Evolutionary conservation across 2,888 invertebrate genomes (phyloP).

Genomic region (Choreutis nemorana): DNA sequence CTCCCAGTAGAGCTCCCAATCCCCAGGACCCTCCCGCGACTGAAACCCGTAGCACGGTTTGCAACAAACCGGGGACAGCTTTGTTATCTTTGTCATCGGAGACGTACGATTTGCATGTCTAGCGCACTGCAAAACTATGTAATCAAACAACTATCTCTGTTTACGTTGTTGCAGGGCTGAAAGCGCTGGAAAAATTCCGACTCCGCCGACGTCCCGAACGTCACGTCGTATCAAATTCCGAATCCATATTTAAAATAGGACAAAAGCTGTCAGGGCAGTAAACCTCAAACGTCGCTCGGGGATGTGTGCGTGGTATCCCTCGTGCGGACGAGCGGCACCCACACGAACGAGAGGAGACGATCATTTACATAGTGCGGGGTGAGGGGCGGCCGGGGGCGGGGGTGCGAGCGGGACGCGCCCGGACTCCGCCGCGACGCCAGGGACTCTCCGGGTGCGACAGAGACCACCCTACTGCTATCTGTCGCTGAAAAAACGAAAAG

Average conservation of each 20-base stretch:
- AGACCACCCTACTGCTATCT: constrained; percentile 58
- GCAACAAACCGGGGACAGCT: constrained; percentile 14
- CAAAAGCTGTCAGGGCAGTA: constrained; percentile 61
- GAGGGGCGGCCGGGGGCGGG: constrained; percentile 19
- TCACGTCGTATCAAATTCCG: constrained; percentile 39
- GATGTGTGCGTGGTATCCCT: constrained; percentile 24
- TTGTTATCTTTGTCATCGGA: constrained; percentile 50
- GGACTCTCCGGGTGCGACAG: constrained; percentile 37
- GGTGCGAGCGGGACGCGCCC: constrained; percentile 29
- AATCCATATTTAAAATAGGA: constrained; percentile 57
- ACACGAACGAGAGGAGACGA: constrained; percentile 52
- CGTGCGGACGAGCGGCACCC: constrained; percentile 31
- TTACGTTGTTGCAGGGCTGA: not conserved
- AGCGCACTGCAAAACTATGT: not conserved
- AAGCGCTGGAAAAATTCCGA: not conserved
- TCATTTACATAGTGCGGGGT: constrained; percentile 61
- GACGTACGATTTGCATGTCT: constrained; percentile 38
- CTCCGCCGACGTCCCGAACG: constrained; percentile 18
- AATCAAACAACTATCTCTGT: not conserved
- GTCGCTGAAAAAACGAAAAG: constrained; percentile 61
- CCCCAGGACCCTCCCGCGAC: not conserved
- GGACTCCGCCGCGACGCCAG: constrained; percentile 26
- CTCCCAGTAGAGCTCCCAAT: not conserved
- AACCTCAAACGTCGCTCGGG: constrained; percentile 41
- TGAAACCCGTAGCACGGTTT: not conserved